Percentiles rank a stretch among this genome's conserved stretches.
phyloP scores from a whole-genome alignment of 2,113 vertebrate genomes.

The Xiphophorus couchianus region DNA sequence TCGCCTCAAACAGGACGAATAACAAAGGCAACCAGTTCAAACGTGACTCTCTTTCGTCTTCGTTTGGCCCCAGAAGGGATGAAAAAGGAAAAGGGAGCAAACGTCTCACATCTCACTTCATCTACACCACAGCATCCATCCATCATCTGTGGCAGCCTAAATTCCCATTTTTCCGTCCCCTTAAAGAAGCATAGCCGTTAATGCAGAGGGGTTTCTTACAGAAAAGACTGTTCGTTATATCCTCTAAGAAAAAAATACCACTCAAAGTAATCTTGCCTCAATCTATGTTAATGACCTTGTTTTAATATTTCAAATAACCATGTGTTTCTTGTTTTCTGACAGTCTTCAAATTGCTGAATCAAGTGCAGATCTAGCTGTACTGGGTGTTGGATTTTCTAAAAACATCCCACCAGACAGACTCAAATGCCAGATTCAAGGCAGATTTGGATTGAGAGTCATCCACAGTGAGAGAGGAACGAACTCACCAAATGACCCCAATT shows the following conservation, averaged over 20 bases:
- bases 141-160: slow-evolving; percentile 75
- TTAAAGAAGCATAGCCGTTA: slow-evolving; percentile 44
- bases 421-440: slow-evolving; percentile 33
- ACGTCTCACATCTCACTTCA: slow-evolving; percentile 78
- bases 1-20: slow-evolving; percentile 60
- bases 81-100: slow-evolving; percentile 59
- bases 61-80: slow-evolving; percentile 72
- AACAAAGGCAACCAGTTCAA: slow-evolving; percentile 63
- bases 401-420: slow-evolving; percentile 2
- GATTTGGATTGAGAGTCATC: slow-evolving; percentile 25
- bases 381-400: slow-evolving; percentile 36
- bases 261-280: slow-evolving; percentile 22
- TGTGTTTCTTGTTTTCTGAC: slow-evolving; percentile 33
- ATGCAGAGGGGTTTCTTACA: slow-evolving; percentile 49
- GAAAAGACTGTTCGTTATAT: slow-evolving; percentile 37
- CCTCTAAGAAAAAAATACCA: slow-evolving; percentile 1
- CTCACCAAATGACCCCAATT: neutral
- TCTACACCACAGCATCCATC: slow-evolving; percentile 70
- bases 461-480: neutral
- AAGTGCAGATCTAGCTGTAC: slow-evolving; percentile 25
- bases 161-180: slow-evolving; percentile 59
- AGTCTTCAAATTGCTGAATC: slow-evolving; percentile 20
- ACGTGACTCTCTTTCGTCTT: slow-evolving; percentile 72
- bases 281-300: slow-evolving; percentile 44
- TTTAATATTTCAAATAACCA: slow-evolving; percentile 48